A percentile compares a stretch with the other conserved stretches of the same genome.
These are phyloP conservation scores for Oceanodroma leucorhoa DNA, from an alignment of 2,797 vertebrate genomes.

Conservation along the genomic window DNA sequence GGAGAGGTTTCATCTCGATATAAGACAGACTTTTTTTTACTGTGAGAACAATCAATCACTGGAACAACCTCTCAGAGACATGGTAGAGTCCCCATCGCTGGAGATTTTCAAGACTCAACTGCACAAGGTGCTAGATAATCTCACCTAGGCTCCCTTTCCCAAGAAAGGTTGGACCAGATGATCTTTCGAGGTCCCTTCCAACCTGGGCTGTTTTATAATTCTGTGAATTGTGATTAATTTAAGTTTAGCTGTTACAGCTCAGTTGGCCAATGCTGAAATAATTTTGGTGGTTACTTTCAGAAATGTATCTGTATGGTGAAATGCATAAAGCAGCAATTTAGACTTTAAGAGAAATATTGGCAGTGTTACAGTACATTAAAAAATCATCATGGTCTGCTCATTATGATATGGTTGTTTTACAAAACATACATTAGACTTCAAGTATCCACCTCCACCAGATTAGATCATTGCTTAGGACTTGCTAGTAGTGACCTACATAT, in stretches of 20 bases:
- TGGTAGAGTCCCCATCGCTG: neutral
- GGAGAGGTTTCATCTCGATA: neutral
- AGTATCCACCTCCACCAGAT: neutral
- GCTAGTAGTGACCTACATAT: neutral
- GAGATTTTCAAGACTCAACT: neutral
- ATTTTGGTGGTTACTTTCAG: neutral
- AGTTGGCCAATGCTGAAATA: neutral
- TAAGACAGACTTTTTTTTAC: neutral
- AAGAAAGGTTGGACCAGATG: neutral
- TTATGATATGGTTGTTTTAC: neutral
- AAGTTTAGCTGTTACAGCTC: neutral
- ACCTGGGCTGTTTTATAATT: neutral
- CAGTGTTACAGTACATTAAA: neutral
- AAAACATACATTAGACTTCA: neutral
- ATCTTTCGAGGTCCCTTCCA: neutral
- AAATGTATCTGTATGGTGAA: neutral
- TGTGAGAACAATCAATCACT: neutral
- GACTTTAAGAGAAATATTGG: neutral
- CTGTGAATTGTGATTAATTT: neutral
- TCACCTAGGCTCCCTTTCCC: neutral
- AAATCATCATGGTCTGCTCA: neutral
- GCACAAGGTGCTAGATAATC: neutral
- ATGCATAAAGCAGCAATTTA: neutral
- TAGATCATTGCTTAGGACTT: neutral
- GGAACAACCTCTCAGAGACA: fast-evolving